Evolutionary conservation across 2,797 vertebrate genomes (phyloP), one percentile per base, ranked within the genome.

Genomic region (Tinamus major): DNA sequence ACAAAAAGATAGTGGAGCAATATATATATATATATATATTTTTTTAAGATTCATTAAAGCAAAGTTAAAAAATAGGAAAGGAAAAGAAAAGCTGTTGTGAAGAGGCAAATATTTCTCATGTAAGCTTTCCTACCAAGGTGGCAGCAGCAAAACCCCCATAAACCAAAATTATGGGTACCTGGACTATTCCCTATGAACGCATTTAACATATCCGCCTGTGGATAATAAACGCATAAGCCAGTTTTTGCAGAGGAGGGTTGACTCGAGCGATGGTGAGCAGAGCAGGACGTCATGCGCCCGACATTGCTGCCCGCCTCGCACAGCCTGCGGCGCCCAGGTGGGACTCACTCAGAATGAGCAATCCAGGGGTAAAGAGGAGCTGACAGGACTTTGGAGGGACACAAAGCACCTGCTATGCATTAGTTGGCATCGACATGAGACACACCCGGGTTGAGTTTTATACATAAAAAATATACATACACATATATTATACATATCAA

Each of bases 371-470:
- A 93, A 95, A 74, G 14, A 95, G 92, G 85, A 93, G 93, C 41
- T 95, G 95, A 94, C 91, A 95, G 93, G n/a, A 85, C 53, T 95
- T 87, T 75, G 82, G 91, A 95, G 37, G 62, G 87, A 56, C 3
- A 3, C 48, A 48, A 68, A 85, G 89, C 77, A 79, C n/a, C 89
- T 92, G 87, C 77, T 29, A 37, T 15, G 17, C 39, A 55, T 62
- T 49, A 86, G 49, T 49, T 48, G 46, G 20, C 20, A 48, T 19
- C 10, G 26, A 46, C 9, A 2, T 0, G 1, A 62, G 65, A 29
- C 26, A 79, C 0, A 1, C 46, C 13, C 4, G 2, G 0, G 3
- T 90, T 1, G 0, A 33, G 41, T 63, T 80, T 91, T 72, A 39
- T 23, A 3, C n/a, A 15, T 56, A 65, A 33, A 33, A 33, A 59